A percentile compares a stretch with the other conserved stretches of the same genome.
phyloP scores from a whole-genome alignment of 2,113 vertebrate genomes.

The Cyanocitta stelleri region DNA sequence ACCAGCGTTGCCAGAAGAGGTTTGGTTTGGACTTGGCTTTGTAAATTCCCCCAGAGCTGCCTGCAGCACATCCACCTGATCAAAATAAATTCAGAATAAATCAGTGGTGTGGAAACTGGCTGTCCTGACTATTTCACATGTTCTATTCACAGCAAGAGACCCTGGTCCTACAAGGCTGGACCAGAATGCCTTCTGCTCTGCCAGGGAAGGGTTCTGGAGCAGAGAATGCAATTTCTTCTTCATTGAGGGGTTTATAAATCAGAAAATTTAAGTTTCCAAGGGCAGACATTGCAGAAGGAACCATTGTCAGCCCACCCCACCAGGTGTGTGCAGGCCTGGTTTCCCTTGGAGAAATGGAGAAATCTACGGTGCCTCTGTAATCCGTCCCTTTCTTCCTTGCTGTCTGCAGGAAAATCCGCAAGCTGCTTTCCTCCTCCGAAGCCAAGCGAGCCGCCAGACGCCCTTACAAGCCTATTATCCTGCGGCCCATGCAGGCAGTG shows the following conservation, averaged over 20 bases:
- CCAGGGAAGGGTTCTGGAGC: neutral
- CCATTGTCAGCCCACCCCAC: rapidly evolving
- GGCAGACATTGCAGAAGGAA: neutral
- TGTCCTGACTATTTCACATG: rapidly evolving
- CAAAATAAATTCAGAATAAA: neutral
- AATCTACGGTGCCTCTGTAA: neutral
- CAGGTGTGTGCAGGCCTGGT: neutral
- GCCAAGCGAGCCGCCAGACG: conserved; percentile 78
- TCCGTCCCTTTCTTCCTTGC: neutral
- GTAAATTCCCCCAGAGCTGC: neutral
- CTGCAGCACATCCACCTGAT: neutral
- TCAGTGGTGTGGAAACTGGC: neutral
- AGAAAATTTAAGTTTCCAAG: neutral
- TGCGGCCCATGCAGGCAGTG: conserved; percentile 72
- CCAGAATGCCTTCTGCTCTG: neutral
- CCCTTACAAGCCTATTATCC: conserved; percentile 76
- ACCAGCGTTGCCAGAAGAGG: neutral
- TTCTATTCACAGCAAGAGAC: neutral
- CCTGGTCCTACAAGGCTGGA: neutral
- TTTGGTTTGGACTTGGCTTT: neutral
- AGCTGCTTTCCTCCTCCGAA: conserved; percentile 80
- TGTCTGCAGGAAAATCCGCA: conserved; percentile 75
- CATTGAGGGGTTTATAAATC: neutral
- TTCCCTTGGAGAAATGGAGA: neutral
- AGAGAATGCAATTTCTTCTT: neutral